phyloP scores from a whole-genome alignment of 2,113 vertebrate species.

The Heterocephalus glaber region DNA sequence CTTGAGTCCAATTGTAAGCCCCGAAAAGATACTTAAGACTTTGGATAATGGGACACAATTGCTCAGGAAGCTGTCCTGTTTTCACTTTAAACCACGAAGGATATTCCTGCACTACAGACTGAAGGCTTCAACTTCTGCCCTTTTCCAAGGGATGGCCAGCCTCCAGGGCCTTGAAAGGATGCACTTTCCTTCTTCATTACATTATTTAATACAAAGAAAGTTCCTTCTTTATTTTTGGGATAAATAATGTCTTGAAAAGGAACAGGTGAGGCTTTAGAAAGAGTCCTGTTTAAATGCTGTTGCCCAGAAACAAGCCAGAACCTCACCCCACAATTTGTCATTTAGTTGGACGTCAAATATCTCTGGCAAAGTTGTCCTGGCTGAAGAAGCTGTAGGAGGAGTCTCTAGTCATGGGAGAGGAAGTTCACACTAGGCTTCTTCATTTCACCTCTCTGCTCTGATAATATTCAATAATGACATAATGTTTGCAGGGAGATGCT shows the following conservation, averaged over 20 bases:
- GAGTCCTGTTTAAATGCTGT: not conserved
- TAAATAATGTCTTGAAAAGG: not conserved
- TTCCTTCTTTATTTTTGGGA: not conserved
- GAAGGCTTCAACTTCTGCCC: not conserved
- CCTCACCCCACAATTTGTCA: not conserved
- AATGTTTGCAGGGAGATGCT: not conserved
- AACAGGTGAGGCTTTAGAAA: not conserved
- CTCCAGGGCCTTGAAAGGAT: not conserved
- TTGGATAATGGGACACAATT: constrained; percentile 4
- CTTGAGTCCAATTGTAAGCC: not conserved
- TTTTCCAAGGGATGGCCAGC: not conserved
- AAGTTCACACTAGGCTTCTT: not conserved
- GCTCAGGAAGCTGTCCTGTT: not conserved
- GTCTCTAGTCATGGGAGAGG: not conserved
- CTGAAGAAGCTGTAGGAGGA: not conserved
- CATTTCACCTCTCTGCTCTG: not conserved
- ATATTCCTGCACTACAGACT: not conserved
- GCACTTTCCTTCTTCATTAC: not conserved
- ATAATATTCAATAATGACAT: not conserved
- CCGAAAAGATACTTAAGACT: constrained; percentile 18
- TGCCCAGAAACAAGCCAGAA: not conserved
- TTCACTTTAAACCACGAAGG: not conserved
- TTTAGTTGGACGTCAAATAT: not conserved
- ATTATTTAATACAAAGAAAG: not conserved
- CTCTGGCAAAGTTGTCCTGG: not conserved